phyloP scores from a whole-genome alignment of 1,140 invertebrate species.

The Popillia japonica region DNA sequence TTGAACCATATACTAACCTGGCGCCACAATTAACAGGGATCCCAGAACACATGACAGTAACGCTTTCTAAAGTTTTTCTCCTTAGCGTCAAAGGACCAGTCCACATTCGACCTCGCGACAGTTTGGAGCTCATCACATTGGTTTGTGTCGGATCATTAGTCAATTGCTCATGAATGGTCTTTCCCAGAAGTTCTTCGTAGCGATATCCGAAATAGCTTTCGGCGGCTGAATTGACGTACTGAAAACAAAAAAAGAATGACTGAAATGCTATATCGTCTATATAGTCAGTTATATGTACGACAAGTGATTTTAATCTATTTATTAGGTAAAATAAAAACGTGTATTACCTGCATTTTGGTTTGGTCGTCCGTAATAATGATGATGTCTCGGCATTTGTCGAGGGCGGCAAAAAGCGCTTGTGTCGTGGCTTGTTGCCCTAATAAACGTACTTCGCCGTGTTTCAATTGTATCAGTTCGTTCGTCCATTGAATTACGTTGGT shows the following conservation, averaged over 20 bases:
- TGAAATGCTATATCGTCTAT: too few relatives aligned
- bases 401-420: slow-evolving; percentile 82
- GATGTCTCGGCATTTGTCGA: slow-evolving; percentile 85
- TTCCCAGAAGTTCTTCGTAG: slow-evolving; percentile 78
- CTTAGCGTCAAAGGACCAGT: slow-evolving; percentile 84
- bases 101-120: slow-evolving; percentile 83
- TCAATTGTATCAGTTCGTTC: slow-evolving; percentile 77
- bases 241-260: neutral
- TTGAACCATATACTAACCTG: slow-evolving; percentile 60
- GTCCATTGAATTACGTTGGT: slow-evolving; percentile 72
- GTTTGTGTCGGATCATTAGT: slow-evolving; percentile 68
- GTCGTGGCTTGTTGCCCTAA: slow-evolving; percentile 74
- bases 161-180: slow-evolving; percentile 69
- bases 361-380: slow-evolving; percentile 87
- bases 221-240: slow-evolving; percentile 84
- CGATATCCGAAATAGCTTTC: slow-evolving; percentile 80
- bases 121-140: slow-evolving; percentile 69
- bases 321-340: neutral
- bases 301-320: neutral
- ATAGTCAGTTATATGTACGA: too few relatives aligned
- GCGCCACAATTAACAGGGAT: slow-evolving; percentile 73
- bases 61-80: slow-evolving; percentile 81
- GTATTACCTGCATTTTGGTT: slow-evolving; percentile 80
- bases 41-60: slow-evolving; percentile 77
- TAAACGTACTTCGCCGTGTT: slow-evolving; percentile 71